phyloP scores from a whole-genome alignment of 2,113 vertebrate species.

The Murina feae region DNA sequence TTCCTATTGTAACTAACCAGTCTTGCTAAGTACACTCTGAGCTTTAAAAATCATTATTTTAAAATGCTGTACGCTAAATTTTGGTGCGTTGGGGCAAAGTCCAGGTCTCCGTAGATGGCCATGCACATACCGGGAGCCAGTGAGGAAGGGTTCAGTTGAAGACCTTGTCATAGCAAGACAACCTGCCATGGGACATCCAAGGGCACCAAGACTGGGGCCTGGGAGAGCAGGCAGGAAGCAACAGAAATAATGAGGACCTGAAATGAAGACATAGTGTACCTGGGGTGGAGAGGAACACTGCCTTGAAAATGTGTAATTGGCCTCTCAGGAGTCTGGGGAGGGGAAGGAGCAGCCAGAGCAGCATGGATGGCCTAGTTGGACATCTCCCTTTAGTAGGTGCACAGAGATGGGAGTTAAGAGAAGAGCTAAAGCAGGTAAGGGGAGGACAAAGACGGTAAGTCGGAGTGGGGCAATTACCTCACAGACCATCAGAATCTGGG shows the following conservation, averaged over 20 bases:
- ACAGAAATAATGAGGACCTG: neutral
- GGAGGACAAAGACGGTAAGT: neutral
- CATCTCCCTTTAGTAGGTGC: neutral
- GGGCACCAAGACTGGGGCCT: neutral
- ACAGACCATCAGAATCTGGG: neutral
- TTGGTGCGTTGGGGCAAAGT: neutral
- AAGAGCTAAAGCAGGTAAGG: neutral
- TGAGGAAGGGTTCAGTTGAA: neutral
- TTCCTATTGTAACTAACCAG: neutral
- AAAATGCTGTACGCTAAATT: neutral
- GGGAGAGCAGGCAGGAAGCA: neutral
- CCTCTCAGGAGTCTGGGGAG: accelerated
- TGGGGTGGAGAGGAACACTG: neutral
- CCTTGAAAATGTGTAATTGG: neutral
- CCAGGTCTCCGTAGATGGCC: neutral
- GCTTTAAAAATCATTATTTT: constrained; percentile 27
- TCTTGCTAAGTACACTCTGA: constrained; percentile 1
- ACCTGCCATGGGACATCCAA: neutral
- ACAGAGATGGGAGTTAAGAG: neutral
- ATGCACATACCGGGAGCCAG: neutral
- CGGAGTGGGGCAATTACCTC: neutral
- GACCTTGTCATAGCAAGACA: neutral
- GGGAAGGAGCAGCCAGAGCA: neutral
- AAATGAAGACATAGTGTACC: neutral
- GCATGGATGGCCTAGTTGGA: neutral